Base-by-base conservation (phyloP, 2,797 vertebrate species). In the Sebastiscus albofasciatus region DNA sequence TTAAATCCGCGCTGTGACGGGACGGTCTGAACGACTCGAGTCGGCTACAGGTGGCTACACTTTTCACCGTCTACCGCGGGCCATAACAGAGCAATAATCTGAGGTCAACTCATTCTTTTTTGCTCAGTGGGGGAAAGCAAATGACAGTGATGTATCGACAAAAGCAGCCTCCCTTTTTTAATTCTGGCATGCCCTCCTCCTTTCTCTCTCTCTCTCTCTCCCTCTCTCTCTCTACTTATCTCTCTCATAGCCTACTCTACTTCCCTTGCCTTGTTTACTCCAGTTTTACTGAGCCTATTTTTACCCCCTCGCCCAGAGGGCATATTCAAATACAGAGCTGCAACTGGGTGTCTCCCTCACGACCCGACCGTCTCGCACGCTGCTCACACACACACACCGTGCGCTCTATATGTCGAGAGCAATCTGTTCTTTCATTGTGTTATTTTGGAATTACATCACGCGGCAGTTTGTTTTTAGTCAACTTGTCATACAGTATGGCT, bases 251-350 rank as follows among this genome's bases (percentile, higher is more conserved):
- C 91, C 85, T 90, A 87, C 91, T 92, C 89, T 59, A 83, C 91
- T 94, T 90, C 83, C 69, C 80, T 86, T 72, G 78, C 80, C 86
- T 91, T 95, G 93, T 95, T 95, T 95, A 93, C 92, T 94, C 93
- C 90, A 89, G 82, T 94, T 95, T 94, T 93, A 87, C 89, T 2
- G 58, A 83, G 72, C 84, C 95, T 96, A 95, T 96, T 95, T 95
- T 96, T 95, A 95, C 91, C 93, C 88, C 75, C 73, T 72, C 61
- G 80, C 94, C 94, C 79, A 67, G 82, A 91, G 93, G 94, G 85
- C 78, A 90, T 89, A 95, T 94, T 96, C 88, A 94, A 93, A 95
- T 94, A 90, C 93, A 77, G 92, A 91, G 90, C 91, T 88, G 91
- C 87, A 90, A 89, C 90, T 85, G 87, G 83, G 90, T 90, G 86